phyloP scores from a whole-genome alignment of 2,113 vertebrate genomes.

The Vicugna pacos region DNA sequence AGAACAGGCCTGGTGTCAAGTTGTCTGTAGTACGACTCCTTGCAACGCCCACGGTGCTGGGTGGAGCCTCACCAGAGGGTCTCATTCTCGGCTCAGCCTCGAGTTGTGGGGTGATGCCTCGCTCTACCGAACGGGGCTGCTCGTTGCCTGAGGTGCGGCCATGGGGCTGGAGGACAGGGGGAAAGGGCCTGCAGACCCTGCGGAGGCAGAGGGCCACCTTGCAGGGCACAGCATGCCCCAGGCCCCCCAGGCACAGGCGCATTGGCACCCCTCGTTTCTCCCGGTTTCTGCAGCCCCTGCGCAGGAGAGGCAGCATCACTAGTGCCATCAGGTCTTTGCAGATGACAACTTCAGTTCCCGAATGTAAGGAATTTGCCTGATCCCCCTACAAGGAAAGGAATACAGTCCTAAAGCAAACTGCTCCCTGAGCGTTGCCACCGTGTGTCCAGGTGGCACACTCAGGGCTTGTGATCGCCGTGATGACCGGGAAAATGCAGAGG shows the following conservation, averaged over 20 bases:
- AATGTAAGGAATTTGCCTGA: not conserved
- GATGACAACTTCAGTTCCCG: not conserved
- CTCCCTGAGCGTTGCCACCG: accelerated
- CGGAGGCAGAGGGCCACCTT: accelerated
- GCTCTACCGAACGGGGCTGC: not conserved
- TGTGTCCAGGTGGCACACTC: not conserved
- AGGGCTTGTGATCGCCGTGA: not conserved
- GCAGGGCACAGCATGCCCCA: accelerated
- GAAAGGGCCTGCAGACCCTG: not conserved
- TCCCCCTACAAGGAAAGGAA: not conserved
- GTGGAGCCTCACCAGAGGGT: not conserved
- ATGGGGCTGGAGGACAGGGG: not conserved
- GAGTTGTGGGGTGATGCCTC: not conserved
- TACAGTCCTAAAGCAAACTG: not conserved
- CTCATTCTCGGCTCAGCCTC: not conserved
- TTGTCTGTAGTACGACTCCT: no score
- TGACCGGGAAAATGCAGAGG: not conserved
- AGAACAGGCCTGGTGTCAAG: not conserved
- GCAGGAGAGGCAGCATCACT: accelerated
- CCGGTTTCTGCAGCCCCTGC: not conserved
- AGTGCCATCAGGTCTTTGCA: not conserved
- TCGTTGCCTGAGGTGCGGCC: not conserved
- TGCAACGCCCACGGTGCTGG: not conserved
- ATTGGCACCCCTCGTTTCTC: accelerated
- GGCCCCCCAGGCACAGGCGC: not conserved